Evolutionary conservation across 2,797 vertebrate genomes (phyloP).

Genomic region (Malurus splendens): DNA sequence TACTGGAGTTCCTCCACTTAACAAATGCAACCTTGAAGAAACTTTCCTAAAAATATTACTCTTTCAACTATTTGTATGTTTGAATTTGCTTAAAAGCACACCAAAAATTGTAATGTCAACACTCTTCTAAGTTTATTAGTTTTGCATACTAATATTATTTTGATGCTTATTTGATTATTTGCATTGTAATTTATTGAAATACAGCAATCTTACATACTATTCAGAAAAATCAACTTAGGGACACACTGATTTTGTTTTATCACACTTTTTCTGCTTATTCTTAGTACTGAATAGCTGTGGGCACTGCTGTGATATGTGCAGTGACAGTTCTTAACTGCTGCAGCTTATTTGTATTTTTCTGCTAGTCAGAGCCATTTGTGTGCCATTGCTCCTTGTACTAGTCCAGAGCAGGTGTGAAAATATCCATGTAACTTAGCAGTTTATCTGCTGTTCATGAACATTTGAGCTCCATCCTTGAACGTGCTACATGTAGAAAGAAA

Average conservation of each 20-base stretch:
- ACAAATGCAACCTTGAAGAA: neutral
- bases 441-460: neutral
- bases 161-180: neutral
- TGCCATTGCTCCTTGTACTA: neutral
- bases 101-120: neutral
- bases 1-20: neutral
- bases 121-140: neutral
- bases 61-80: neutral
- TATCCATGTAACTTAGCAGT: neutral
- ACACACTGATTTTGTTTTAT: neutral
- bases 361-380: neutral
- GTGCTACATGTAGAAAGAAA: conserved; percentile 46
- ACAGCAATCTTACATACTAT: neutral
- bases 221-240: neutral
- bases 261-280: neutral
- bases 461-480: conserved; percentile 32
- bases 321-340: neutral
- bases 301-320: neutral
- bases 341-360: neutral
- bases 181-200: neutral
- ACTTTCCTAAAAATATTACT: neutral
- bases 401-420: neutral
- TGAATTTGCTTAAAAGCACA: neutral
- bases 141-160: neutral
- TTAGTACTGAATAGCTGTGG: neutral